Evolutionary conservation across 1,140 invertebrate species (phyloP).

Genomic region (Drosophila dunni): DNA sequence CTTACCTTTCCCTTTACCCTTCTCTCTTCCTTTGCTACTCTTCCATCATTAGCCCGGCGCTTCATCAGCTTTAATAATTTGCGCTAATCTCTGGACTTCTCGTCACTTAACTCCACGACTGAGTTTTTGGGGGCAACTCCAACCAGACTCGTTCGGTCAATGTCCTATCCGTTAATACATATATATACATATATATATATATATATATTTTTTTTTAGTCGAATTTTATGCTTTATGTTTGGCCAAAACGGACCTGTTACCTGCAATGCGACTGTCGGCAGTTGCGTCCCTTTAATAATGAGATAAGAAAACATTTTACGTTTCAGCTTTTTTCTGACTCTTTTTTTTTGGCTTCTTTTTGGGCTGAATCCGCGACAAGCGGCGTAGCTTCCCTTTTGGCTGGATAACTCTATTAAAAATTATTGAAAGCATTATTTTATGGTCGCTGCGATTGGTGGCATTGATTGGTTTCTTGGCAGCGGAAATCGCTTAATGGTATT

Average conservation of each 20-base stretch:
- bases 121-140: not conserved
- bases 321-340: constrained; percentile 15
- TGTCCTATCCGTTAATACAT: constrained; percentile 39
- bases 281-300: constrained; percentile 68
- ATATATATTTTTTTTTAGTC: constrained; percentile 25
- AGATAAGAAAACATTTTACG: constrained; percentile 72
- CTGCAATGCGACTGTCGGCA: constrained; percentile 39
- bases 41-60: constrained; percentile 32
- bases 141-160: constrained; percentile 47
- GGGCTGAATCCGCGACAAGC: constrained; percentile 20
- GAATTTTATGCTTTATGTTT: constrained; percentile 55
- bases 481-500: constrained; percentile 52
- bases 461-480: constrained; percentile 45
- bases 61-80: constrained; percentile 53
- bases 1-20: not conserved
- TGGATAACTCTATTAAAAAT: constrained; percentile 74
- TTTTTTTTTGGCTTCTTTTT: not conserved
- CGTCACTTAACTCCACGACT: constrained; percentile 7
- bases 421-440: constrained; percentile 50
- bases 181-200: constrained; percentile 18
- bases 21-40: not conserved
- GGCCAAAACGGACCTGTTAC: constrained; percentile 33
- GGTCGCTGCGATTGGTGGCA: constrained; percentile 13
- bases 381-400: constrained; percentile 19
- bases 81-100: constrained; percentile 45